phyloP scores from a whole-genome alignment of 2,888 invertebrate genomes.

The Scrobipalpa atriplicella region DNA sequence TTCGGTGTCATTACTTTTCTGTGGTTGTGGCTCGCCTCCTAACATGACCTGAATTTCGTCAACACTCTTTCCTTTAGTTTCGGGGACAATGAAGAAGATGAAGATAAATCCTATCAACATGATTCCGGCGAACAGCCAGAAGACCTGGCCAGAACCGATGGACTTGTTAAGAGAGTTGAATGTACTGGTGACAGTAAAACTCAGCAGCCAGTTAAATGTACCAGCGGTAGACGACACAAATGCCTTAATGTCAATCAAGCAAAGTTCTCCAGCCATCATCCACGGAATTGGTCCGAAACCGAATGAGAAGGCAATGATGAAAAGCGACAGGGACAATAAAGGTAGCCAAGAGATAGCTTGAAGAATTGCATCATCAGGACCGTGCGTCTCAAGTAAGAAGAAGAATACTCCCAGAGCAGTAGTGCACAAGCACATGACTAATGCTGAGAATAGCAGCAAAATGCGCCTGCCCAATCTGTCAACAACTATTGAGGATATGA shows the following conservation, averaged over 20 bases:
- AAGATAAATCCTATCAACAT: constrained; percentile 86
- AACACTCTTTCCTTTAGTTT: constrained; percentile 87
- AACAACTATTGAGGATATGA: constrained; percentile 88
- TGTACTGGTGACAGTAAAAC: constrained; percentile 90
- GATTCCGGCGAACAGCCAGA: constrained; percentile 88
- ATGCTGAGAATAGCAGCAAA: constrained; percentile 87
- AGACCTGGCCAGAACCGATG: constrained; percentile 85
- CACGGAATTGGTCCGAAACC: constrained; percentile 95
- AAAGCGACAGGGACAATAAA: constrained; percentile 87
- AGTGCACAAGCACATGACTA: constrained; percentile 87
- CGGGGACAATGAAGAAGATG: constrained; percentile 86
- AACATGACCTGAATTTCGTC: constrained; percentile 85
- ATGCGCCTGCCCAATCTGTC: constrained; percentile 91
- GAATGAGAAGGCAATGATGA: constrained; percentile 90
- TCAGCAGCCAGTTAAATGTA: constrained; percentile 91
- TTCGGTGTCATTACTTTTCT: constrained; percentile 45
- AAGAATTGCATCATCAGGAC: constrained; percentile 60
- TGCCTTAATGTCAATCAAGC: constrained; percentile 90
- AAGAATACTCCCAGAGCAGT: constrained; percentile 89
- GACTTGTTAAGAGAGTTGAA: constrained; percentile 82
- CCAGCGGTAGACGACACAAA: constrained; percentile 90
- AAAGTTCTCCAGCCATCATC: constrained; percentile 92
- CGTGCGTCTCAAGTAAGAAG: constrained; percentile 68
- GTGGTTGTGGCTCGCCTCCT: constrained; percentile 58
- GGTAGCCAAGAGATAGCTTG: constrained; percentile 88